These are phyloP conservation scores for Eonycteris spelaea DNA, from an alignment of 2,113 vertebrate species.

Conservation along the genomic window DNA sequence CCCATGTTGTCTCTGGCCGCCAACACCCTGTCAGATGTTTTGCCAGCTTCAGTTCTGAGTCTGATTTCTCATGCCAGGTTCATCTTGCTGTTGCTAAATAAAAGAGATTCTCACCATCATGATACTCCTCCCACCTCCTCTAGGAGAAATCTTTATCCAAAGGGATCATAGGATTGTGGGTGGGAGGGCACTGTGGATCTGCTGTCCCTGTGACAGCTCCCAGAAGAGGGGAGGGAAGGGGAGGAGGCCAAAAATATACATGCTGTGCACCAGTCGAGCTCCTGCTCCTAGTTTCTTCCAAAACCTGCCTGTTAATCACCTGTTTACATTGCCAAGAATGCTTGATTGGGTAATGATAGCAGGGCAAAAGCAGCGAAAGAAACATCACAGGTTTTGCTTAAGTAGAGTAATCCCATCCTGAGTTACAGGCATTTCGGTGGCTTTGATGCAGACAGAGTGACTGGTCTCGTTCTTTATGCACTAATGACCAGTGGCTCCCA, in stretches of 20 bases:
- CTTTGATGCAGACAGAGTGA: conserved; percentile 47
- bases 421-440: not conserved
- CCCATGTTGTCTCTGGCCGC: conserved; percentile 54
- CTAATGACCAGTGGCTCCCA: not conserved
- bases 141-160: conserved; percentile 41
- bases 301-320: conserved; percentile 78
- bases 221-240: not conserved
- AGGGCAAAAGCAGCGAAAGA: conserved; percentile 45
- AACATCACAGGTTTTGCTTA: conserved; percentile 62
- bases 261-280: not conserved
- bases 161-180: conserved; percentile 32
- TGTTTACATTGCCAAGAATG: conserved; percentile 75
- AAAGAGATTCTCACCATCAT: conserved; percentile 58
- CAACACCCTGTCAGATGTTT: conserved; percentile 68
- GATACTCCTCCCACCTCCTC: not conserved
- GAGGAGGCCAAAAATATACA: not conserved
- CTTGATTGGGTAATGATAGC: conserved; percentile 71
- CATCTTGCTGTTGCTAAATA: conserved; percentile 66
- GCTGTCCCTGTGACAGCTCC: not conserved
- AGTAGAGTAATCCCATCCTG: conserved; percentile 67
- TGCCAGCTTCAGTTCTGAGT: conserved; percentile 77
- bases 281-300: conserved; percentile 45
- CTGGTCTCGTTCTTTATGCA: conserved; percentile 8
- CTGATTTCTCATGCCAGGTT: conserved; percentile 79
- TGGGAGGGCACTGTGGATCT: not conserved